phyloP scores from a whole-genome alignment of 1,140 invertebrate genomes.

The Aphelinus atriplicis region DNA sequence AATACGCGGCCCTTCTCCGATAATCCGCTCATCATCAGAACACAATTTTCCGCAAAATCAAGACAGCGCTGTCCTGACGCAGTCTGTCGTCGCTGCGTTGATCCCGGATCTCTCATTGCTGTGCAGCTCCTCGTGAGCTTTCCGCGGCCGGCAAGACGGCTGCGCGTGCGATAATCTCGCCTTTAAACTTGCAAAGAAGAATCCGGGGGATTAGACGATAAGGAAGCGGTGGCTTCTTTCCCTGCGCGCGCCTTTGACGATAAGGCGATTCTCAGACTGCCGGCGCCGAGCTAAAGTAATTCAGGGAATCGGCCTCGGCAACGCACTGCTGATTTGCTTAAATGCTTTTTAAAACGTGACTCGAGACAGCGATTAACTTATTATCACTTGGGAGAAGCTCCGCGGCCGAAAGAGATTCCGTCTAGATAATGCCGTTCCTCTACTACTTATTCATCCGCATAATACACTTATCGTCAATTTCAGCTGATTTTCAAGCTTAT shows the following conservation, averaged over 20 bases:
- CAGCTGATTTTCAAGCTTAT: no score
- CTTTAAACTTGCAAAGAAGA: conserved; percentile 44
- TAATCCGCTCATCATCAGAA: conserved; percentile 38
- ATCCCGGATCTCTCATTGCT: no score
- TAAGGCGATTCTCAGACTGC: conserved; percentile 43
- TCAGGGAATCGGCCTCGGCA: background rate
- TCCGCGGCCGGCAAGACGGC: conserved; percentile 24
- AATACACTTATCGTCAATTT: no score
- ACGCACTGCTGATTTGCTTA: conserved; percentile 17
- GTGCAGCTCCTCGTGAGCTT: conserved; percentile 3
- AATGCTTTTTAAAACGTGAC: conserved; percentile 22
- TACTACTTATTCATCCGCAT: no score
- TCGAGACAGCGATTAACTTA: conserved; percentile 6
- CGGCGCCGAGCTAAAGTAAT: conserved; percentile 2
- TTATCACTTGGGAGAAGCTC: background rate
- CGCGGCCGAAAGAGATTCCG: background rate
- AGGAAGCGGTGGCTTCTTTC: conserved; percentile 8
- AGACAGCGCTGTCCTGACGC: background rate
- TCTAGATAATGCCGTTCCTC: background rate
- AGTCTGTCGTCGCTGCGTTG: no score
- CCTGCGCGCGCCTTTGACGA: conserved; percentile 19
- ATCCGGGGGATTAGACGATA: conserved; percentile 45
- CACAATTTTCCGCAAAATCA: conserved; percentile 44
- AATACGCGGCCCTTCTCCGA: conserved; percentile 11
- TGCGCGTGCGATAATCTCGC: conserved; percentile 48